Conservation (phyloP, 2,797 vertebrate genomes). For the Myotis planiceps region DNA sequence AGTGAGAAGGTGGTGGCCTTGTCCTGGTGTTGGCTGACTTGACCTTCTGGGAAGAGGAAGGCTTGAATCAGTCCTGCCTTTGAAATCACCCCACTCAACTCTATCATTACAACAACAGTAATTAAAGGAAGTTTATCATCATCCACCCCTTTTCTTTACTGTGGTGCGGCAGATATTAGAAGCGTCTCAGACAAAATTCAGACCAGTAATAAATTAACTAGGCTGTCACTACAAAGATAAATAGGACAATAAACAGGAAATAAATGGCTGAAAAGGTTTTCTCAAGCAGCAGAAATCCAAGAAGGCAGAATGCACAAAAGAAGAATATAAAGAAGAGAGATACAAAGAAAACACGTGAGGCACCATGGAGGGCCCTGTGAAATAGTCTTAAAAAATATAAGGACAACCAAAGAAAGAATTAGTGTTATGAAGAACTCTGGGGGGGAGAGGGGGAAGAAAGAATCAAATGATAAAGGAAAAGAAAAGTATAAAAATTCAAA, state of each 20-base stretch:
- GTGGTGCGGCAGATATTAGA: neutral
- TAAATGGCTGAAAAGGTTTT: slow-evolving; percentile 74
- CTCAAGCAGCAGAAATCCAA: slow-evolving; percentile 76
- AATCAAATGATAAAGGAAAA: slow-evolving; percentile 68
- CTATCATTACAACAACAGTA: slow-evolving; percentile 20
- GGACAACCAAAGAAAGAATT: slow-evolving; percentile 56
- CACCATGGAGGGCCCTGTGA: slow-evolving; percentile 58
- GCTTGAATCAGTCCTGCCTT: neutral
- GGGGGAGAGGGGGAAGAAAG: neutral
- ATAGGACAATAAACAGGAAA: slow-evolving; percentile 71
- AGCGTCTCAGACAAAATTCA: slow-evolving; percentile 61
- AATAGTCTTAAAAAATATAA: slow-evolving; percentile 73
- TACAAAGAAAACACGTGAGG: slow-evolving; percentile 63
- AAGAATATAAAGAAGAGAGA: slow-evolving; percentile 56
- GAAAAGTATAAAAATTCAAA: slow-evolving; percentile 64
- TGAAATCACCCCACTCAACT: neutral
- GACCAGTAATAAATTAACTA: slow-evolving; percentile 67
- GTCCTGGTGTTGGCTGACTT: neutral
- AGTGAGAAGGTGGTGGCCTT: neutral
- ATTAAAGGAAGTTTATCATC: slow-evolving; percentile 1
- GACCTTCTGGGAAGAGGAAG: neutral
- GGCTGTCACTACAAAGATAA: slow-evolving; percentile 50
- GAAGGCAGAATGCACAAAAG: slow-evolving; percentile 69
- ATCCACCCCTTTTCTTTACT: neutral
- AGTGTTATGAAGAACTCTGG: slow-evolving; percentile 33